Evolutionary conservation across 2,797 vertebrate species (phyloP), one percentile per base, ranked within the genome.

Genomic region (Neosilurus hyrtlii): DNA sequence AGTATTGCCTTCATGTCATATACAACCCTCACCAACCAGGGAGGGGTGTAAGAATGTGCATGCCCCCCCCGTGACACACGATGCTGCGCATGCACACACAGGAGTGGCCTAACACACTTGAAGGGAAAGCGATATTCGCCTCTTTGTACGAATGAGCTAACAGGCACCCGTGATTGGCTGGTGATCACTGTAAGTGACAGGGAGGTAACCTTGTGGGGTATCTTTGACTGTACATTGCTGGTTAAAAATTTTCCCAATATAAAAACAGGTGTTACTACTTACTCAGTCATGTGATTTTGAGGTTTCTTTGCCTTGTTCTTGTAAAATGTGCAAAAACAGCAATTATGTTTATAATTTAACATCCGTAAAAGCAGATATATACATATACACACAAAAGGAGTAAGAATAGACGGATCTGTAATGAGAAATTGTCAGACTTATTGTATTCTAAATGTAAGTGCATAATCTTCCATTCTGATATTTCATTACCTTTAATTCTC

Each of bases 221-320:
- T 79, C 82, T 82, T 66, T 85, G 57, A 43, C 66, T 52, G 77
- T 26, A 10, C 35, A 22, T 66, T 49, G 20, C 67, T 54, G 37
- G 62, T 80, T 80, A 82, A 85, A 72, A 73, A 62, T 43, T 62
- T 43, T 51, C 80, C 56, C 43, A 75, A 62, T 74, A 82, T 79
- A 16, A 76, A 82, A 84, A 16, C 51, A 70, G 80, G 51, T 51
- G 80, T 80, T 82, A 57, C 18, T 52, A 63, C 52, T 80, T 57
- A n/a, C 56, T 68, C 52, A 15, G 26, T 67, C 62, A 61, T 61
- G 62, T 71, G 56, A 56, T 72, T 79, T 72, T 2, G 75, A 54
- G 43, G 52, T 30, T 52, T 83, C 75, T 54, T 8, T 9, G 35
- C 57, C 22, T 49, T 62, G 57, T 15, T 62, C 22, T 78, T 26